Evolutionary conservation across 2,113 vertebrate genomes (phyloP).

Genomic region (Sula dactylatra): DNA sequence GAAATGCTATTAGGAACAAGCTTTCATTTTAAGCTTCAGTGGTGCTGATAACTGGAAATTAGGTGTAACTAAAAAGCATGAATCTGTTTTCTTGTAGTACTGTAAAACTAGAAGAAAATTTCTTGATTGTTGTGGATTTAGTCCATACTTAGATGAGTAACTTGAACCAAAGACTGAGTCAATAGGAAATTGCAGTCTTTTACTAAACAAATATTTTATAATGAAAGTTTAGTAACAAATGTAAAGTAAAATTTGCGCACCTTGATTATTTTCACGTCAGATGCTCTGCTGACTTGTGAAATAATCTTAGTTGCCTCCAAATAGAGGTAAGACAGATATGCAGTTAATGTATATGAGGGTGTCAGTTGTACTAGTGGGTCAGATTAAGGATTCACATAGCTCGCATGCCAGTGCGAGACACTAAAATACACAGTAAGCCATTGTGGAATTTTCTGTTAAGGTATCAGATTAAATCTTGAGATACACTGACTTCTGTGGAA

Average conservation of each 20-base stretch:
- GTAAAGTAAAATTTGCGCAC: not conserved
- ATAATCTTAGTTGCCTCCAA: not conserved
- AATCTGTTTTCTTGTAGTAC: not conserved
- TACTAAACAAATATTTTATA: not conserved
- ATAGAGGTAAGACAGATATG: not conserved
- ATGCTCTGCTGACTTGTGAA: not conserved
- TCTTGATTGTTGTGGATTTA: not conserved
- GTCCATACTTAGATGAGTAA: not conserved
- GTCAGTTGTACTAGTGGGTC: not conserved
- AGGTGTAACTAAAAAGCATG: not conserved
- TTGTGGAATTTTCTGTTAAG: not conserved
- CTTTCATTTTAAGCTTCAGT: not conserved
- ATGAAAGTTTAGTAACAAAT: not conserved
- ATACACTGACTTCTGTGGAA: accelerated
- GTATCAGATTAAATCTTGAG: not conserved
- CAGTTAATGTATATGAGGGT: not conserved
- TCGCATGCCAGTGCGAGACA: not conserved
- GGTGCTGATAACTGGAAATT: not conserved
- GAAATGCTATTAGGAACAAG: not conserved
- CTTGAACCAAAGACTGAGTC: not conserved
- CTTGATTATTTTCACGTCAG: not conserved
- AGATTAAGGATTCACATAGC: accelerated
- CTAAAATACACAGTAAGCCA: not conserved
- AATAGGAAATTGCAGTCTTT: not conserved
- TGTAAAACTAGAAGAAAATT: not conserved